These are phyloP conservation scores for Haliclystus octoradiatus DNA, from an alignment of 30 jellyfish, hydroid and myxozoan species.

Conservation along the genomic window DNA sequence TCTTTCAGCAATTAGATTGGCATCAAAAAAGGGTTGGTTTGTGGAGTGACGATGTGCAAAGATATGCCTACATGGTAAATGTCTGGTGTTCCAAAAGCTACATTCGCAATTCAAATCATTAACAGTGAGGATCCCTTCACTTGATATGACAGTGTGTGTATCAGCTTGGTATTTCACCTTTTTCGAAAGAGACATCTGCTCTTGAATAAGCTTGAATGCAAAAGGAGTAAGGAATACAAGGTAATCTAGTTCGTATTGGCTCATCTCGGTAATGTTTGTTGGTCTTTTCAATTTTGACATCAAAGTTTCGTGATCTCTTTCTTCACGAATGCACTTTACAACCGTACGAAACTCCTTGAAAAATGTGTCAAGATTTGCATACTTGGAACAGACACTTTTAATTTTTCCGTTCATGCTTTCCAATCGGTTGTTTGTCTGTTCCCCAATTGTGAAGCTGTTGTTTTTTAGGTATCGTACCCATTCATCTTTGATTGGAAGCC, in stretches of 20 bases:
- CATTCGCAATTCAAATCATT: neutral
- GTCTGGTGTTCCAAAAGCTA: conserved; percentile 1
- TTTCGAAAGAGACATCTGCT: conserved; percentile 5
- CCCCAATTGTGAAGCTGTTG: conserved; percentile 16
- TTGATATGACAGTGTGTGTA: neutral
- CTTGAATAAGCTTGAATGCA: conserved; percentile 10
- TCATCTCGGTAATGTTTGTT: conserved; percentile 8
- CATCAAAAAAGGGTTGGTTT: conserved; percentile 22
- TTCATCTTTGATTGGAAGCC: conserved; percentile 25
- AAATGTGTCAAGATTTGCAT: conserved; percentile 13
- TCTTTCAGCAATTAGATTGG: conserved; percentile 17
- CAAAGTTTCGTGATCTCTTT: conserved; percentile 23
- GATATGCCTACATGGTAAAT: conserved; percentile 25
- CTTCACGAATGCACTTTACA: conserved; percentile 13
- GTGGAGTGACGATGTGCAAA: neutral
- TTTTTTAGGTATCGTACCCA: conserved; percentile 27
- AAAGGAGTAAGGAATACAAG: conserved; percentile 13
- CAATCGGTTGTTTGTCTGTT: conserved; percentile 40
- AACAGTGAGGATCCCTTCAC: neutral
- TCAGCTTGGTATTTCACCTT: neutral
- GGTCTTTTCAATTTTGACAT: conserved; percentile 22
- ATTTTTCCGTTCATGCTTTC: conserved; percentile 38
- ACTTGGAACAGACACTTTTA: conserved; percentile 11
- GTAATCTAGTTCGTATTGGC: neutral
- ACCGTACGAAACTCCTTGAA: conserved; percentile 26